Base-by-base conservation (phyloP, 1,140 invertebrate genomes). In the Drosophila sp. region DNA sequence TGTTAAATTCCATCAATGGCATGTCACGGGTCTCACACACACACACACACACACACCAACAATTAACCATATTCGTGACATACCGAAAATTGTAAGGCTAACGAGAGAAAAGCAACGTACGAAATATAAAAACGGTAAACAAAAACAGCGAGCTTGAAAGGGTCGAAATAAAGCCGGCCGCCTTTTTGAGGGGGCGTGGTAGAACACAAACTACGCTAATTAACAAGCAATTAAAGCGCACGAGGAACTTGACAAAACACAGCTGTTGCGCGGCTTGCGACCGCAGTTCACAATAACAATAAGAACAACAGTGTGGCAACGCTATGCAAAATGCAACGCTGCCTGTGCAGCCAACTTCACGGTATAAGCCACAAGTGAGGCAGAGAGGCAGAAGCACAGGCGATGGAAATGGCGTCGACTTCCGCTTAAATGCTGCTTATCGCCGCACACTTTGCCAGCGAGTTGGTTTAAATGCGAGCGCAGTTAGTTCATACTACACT, bases 1-100 rank as follows among this genome's bases (percentile, higher is more conserved):
- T 89, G 75, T 86, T 87, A 78, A 81, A 81, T 82, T 86, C 72
- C 78, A 87, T 78, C 78, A 78, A 69, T 69, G 78, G 45, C 63
- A 21, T 76, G 82, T 72, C 78, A 69, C 36, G 13, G 29, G 59
- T 45, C 56, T 18, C 43, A 51, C 45, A 54, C 41, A 50, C 64
- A 48, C 18, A n/a, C 43, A 51, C 45, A 54, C 43, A 51, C 45
- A 54, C 41, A 50, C 64, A 48, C 18, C 71, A 54, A 62, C 65
- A 73, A 73, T 73, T 72, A 67, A 54, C 63, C 64, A 46, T 50
- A 73, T 54, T 41, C 62, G 45, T 58, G 53, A n/a, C 69, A 65
- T 34, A 14, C 27, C 25, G 40, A 72, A 63, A 64, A 50, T 34
- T 53, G 51, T 29, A 51, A 54, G 40, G 58, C 59, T 38, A 51